These are phyloP conservation scores for Coccyzus lansbergi DNA, from an alignment of 2,797 vertebrate species.

Conservation along the genomic window DNA sequence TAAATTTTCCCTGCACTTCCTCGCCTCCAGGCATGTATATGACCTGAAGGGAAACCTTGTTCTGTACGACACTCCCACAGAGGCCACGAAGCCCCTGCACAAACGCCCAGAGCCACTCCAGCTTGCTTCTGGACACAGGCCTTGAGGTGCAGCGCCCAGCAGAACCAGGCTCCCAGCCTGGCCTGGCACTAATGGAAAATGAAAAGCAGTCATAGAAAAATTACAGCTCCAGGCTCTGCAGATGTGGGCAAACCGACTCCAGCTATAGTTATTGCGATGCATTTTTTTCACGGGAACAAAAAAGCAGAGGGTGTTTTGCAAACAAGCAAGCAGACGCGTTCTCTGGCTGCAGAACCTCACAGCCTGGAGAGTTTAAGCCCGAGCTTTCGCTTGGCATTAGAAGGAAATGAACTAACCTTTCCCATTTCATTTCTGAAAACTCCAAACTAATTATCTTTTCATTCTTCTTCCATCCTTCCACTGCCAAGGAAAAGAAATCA, in stretches of 20 bases:
- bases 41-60: neutral
- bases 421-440: neutral
- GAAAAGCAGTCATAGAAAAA: neutral
- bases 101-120: neutral
- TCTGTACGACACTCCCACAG: neutral
- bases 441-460: constrained; percentile 42
- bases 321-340: neutral
- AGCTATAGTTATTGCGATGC: neutral
- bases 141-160: neutral
- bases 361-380: neutral
- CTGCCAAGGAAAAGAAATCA: constrained; percentile 11
- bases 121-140: too few relatives aligned
- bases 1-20: neutral
- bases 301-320: neutral
- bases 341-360: neutral
- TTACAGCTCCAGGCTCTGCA: constrained; percentile 14
- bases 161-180: neutral
- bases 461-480: constrained; percentile 20
- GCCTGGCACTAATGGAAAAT: neutral
- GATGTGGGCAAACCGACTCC: neutral
- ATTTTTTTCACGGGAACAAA: neutral
- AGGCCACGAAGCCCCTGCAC: neutral
- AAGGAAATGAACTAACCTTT: neutral
- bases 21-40: neutral
- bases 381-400: neutral